phyloP scores from a whole-genome alignment of 1,140 invertebrate genomes.

The Chironomus striatipennis region DNA sequence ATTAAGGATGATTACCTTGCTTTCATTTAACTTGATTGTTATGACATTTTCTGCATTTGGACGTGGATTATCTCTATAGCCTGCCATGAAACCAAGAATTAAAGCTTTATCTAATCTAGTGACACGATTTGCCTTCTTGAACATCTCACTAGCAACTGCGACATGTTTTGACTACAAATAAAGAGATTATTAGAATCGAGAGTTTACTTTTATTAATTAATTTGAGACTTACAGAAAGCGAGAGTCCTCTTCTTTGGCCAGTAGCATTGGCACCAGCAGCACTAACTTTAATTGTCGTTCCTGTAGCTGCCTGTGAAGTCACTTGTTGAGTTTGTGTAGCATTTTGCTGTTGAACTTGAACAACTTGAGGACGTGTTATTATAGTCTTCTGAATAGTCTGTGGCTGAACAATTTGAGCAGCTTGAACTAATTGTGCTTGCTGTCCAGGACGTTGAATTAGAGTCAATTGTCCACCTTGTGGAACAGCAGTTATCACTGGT shows the following conservation, averaged over 20 bases:
- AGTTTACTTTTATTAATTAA: background rate
- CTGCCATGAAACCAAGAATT: slow-evolving; percentile 97
- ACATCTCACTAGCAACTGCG: slow-evolving; percentile 95
- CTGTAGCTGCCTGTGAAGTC: slow-evolving; percentile 47
- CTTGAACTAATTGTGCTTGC: slow-evolving; percentile 39
- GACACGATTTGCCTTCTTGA: slow-evolving; percentile 89
- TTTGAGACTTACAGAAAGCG: slow-evolving; percentile 59
- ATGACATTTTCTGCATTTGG: slow-evolving; percentile 39
- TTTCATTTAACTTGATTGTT: slow-evolving; percentile 39
- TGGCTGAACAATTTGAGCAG: slow-evolving; percentile 39
- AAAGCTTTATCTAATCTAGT: slow-evolving; percentile 93
- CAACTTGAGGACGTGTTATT: slow-evolving; percentile 27
- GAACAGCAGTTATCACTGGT: slow-evolving; percentile 29
- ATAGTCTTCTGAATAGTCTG: slow-evolving; percentile 29
- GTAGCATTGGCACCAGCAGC: slow-evolving; percentile 38
- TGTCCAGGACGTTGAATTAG: slow-evolving; percentile 34
- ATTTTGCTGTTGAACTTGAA: slow-evolving; percentile 24
- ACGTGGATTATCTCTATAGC: slow-evolving; percentile 46
- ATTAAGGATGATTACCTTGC: slow-evolving; percentile 31
- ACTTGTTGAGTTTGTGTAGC: slow-evolving; percentile 10
- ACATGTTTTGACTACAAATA: slow-evolving; percentile 81
- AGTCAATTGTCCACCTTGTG: slow-evolving; percentile 29
- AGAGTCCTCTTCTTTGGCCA: slow-evolving; percentile 60
- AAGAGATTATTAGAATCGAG: background rate
- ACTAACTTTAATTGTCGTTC: slow-evolving; percentile 37